Evolutionary conservation across 2,888 invertebrate genomes (phyloP), one percentile per base, ranked within the genome.

Genomic region (Luffia ferchaultella): DNA sequence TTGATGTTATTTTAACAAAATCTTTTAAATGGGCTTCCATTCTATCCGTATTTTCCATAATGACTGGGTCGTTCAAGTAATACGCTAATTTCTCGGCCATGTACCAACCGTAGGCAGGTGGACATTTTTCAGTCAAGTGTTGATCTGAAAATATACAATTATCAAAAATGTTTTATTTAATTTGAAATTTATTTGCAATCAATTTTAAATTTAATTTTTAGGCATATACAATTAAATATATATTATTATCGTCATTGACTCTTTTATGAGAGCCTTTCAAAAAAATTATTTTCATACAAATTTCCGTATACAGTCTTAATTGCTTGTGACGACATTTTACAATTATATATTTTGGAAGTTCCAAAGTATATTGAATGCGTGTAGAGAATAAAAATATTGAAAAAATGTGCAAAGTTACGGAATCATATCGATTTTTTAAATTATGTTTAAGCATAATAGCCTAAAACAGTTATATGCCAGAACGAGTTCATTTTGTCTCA

Each of bases 31-130:
- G 64, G 0, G 48, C 42, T 5, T 60, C 52, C 3, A 82, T 50
- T 1, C 82, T 66, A 1, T 68, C 65, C 1, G 60, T 45, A 43
- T 73, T 74, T 20, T 60, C 51, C 1, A 54, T 54, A 1, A 65
- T 66, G 0, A 63, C 60, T 0, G 71, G 58, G 50, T 76, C 71
- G 1, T 40, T 54, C 0, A 77, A 61, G 2, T 82, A 55, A 42
- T 67, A 71, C 52, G 60, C 64, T 18, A 80, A 50, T 12, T 58
- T 69, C 43, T 62, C 50, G 0, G 65, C 70, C 18, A 77, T 56
- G 0, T 65, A 67, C 76, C 73, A 73, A 0, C 61, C 70, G 16
- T 51, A 58, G 0, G 58, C 50, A 0, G 65, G 54, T 1, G 63
- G 57, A 49, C 78, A 78, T 0, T 55, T 48, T 0, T 67, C 64